Conservation (phyloP, 2,113 vertebrate genomes). For the Peromyscus maniculatus region DNA sequence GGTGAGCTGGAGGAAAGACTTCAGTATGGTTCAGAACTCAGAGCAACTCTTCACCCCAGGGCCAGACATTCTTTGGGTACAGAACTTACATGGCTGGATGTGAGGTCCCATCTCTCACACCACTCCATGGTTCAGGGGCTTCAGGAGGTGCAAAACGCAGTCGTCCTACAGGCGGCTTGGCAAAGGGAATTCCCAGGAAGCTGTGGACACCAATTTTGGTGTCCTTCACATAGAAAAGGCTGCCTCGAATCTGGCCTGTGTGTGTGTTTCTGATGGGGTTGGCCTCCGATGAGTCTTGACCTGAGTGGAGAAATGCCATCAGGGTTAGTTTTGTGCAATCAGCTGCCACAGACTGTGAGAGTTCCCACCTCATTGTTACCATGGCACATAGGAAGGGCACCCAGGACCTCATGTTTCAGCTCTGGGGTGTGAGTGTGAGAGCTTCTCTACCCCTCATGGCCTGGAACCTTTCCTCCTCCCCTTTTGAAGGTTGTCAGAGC, state of each 20-base stretch:
- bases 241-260: conserved; percentile 88
- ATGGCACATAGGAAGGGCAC: not conserved
- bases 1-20: too few species aligned
- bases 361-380: not conserved
- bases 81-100: conserved; percentile 89
- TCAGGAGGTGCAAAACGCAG: conserved; percentile 91
- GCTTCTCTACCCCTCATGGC: not conserved
- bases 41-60: not conserved
- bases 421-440: not conserved
- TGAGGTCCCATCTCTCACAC: conserved; percentile 37
- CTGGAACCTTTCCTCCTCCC: not conserved
- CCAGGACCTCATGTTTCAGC: too few species aligned
- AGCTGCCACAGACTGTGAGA: not conserved
- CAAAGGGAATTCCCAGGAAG: conserved; percentile 81
- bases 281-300: conserved; percentile 55
- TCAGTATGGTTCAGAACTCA: not conserved
- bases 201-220: conserved; percentile 84
- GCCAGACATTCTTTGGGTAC: not conserved
- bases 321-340: not conserved
- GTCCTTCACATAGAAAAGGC: conserved; percentile 85
- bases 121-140: conserved; percentile 89
- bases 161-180: conserved; percentile 91
- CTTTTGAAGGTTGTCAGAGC: too few species aligned
- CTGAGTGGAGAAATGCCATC: conserved; percentile 56
- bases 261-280: conserved; percentile 86